A percentile compares a stretch with the other conserved stretches of the same genome.
Evolutionary conservation across 2,888 invertebrate genomes (phyloP).

Genomic region (Rotaria sp.): DNA sequence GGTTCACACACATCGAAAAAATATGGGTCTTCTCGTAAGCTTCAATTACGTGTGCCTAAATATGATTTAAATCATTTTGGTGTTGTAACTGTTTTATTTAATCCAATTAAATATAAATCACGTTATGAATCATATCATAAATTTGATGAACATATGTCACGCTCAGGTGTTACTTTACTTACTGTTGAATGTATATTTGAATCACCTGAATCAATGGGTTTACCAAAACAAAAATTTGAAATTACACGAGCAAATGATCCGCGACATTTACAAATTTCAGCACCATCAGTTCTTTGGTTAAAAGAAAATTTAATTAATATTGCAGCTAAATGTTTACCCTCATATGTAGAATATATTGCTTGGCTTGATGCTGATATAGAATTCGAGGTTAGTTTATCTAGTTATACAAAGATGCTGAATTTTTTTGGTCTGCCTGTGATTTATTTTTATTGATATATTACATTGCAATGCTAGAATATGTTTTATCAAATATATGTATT

Average conservation of each 20-base stretch:
- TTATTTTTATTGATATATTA: no score
- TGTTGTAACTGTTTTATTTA: constrained; percentile 14
- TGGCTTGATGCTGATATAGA: constrained; percentile 7
- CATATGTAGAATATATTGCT: neutral
- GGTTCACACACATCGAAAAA: neutral
- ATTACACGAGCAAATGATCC: neutral
- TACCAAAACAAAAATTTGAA: constrained; percentile 20
- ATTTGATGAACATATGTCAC: constrained; percentile 21
- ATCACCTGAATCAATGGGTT: neutral
- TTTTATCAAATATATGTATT: no score
- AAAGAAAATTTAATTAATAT: constrained; percentile 27
- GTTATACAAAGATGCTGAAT: neutral
- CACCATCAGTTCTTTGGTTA: constrained; percentile 14
- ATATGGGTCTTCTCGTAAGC: neutral
- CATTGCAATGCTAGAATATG: no score
- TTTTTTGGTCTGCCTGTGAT: no score
- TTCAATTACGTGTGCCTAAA: neutral
- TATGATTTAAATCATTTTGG: neutral
- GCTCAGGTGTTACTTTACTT: neutral
- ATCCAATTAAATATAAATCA: neutral
- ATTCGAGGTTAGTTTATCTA: neutral
- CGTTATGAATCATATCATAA: constrained; percentile 22
- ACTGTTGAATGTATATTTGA: constrained; percentile 28
- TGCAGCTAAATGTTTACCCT: neutral
- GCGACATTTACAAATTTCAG: neutral